Conservation (phyloP, 2,797 vertebrate genomes). For the Fratercula arctica region DNA sequence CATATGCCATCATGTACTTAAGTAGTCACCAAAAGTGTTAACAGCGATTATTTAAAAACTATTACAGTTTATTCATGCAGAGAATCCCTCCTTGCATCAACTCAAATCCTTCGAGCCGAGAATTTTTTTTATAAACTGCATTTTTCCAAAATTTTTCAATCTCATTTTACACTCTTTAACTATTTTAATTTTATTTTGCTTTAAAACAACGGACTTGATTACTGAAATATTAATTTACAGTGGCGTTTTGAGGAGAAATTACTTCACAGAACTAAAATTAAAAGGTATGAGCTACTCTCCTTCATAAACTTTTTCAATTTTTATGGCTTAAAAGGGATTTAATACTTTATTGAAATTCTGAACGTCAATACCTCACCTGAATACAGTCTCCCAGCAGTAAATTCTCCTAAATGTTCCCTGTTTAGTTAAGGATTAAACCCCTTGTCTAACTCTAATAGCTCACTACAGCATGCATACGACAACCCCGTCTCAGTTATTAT, state of each 20-base stretch:
- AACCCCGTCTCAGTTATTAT: background rate
- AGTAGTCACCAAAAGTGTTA: slow-evolving; percentile 17
- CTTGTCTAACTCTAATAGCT: background rate
- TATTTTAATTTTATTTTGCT: background rate
- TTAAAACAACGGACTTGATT: background rate
- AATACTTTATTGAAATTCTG: slow-evolving; percentile 13
- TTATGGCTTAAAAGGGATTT: slow-evolving; percentile 29
- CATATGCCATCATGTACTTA: slow-evolving; percentile 7
- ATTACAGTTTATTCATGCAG: slow-evolving; percentile 33
- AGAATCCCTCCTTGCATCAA: background rate
- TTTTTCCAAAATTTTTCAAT: background rate
- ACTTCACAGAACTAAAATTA: background rate
- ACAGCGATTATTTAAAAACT: slow-evolving; percentile 44
- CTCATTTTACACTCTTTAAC: background rate
- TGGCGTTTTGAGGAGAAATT: background rate
- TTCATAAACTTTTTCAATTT: background rate
- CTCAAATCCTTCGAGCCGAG: background rate
- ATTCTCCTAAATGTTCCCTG: slow-evolving; percentile 34
- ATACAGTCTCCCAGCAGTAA: slow-evolving; percentile 2
- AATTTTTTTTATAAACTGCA: background rate
- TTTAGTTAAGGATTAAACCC: slow-evolving; percentile 45
- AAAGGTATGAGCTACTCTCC: background rate
- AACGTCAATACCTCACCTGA: background rate
- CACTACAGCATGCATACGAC: background rate
- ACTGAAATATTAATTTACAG: background rate